phyloP scores from a whole-genome alignment of 2,888 invertebrate genomes.

The Cistogaster globosa region DNA sequence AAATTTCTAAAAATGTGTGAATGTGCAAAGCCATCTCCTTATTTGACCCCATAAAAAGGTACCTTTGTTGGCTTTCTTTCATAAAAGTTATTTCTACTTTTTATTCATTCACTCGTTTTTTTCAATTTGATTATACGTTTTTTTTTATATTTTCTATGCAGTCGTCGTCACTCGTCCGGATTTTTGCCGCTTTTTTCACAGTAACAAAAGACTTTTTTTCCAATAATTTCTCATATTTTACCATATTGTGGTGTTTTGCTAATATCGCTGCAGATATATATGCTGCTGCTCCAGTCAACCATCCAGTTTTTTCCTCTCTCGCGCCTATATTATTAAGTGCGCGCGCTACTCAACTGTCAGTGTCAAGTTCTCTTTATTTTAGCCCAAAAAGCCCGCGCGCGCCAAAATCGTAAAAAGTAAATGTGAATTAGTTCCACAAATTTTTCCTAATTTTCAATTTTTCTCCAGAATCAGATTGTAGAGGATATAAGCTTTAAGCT shows the following conservation, averaged over 20 bases:
- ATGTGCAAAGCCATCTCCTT: slow-evolving; percentile 37
- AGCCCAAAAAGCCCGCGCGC: slow-evolving; percentile 80
- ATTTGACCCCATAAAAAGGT: slow-evolving; percentile 52
- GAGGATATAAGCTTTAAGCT: slow-evolving; percentile 72
- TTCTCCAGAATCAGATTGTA: slow-evolving; percentile 77
- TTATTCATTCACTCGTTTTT: slow-evolving; percentile 62
- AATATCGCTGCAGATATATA: slow-evolving; percentile 33
- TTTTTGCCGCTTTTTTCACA: slow-evolving; percentile 72
- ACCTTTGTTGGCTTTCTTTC: slow-evolving; percentile 40
- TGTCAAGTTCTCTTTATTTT: slow-evolving; percentile 73
- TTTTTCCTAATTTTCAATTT: slow-evolving; percentile 74
- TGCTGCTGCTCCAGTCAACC: slow-evolving; percentile 64
- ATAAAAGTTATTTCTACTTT: slow-evolving; percentile 64
- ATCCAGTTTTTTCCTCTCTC: slow-evolving; percentile 69
- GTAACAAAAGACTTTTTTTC: slow-evolving; percentile 58
- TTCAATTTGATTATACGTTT: slow-evolving; percentile 66
- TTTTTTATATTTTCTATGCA: slow-evolving; percentile 58
- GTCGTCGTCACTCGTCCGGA: slow-evolving; percentile 68
- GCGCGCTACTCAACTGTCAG: slow-evolving; percentile 75
- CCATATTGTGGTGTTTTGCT: slow-evolving; percentile 58
- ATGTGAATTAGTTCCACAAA: slow-evolving; percentile 73
- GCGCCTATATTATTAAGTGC: slow-evolving; percentile 71
- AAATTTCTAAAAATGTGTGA: slow-evolving; percentile 29
- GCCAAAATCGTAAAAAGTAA: slow-evolving; percentile 78
- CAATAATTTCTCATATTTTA: slow-evolving; percentile 60